Evolutionary conservation across 2,888 invertebrate genomes (phyloP).

Genomic region (Lepidonotus clava): DNA sequence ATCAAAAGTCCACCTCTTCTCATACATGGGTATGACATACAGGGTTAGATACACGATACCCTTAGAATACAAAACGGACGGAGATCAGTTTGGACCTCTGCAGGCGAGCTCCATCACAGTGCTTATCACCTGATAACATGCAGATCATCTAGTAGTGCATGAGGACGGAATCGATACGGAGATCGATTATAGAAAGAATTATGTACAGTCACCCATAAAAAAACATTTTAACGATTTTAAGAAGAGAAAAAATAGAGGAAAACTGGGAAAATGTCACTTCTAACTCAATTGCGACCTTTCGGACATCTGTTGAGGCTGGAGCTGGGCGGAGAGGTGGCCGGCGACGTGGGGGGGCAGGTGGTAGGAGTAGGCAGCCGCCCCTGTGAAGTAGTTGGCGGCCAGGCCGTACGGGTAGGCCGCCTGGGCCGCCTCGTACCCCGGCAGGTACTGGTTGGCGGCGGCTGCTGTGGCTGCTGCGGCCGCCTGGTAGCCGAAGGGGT

Average conservation of each 20-base stretch:
- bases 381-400: slow-evolving; percentile 43
- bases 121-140: too few relatives aligned
- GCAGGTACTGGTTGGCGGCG: not conserved
- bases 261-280: not conserved
- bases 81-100: too few relatives aligned
- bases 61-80: too few relatives aligned
- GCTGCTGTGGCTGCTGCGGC: not conserved
- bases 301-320: slow-evolving; percentile 12
- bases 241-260: not conserved
- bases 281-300: slow-evolving; percentile 38
- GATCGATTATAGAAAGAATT: too few relatives aligned
- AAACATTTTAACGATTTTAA: not conserved
- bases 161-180: too few relatives aligned
- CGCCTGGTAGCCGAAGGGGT: not conserved
- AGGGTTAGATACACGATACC: too few relatives aligned
- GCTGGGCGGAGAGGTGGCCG: slow-evolving; percentile 39
- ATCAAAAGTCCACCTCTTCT: not conserved
- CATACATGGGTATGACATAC: too few relatives aligned
- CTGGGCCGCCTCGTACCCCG: not conserved
- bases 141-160: too few relatives aligned
- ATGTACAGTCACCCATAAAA: not conserved
- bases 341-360: slow-evolving; percentile 27
- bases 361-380: slow-evolving; percentile 17
- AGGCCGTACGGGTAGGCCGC: slow-evolving; percentile 35
- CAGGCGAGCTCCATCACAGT: too few relatives aligned